Evolutionary conservation across 2,888 invertebrate genomes (phyloP).

Genomic region (Therioaphis trifolii): DNA sequence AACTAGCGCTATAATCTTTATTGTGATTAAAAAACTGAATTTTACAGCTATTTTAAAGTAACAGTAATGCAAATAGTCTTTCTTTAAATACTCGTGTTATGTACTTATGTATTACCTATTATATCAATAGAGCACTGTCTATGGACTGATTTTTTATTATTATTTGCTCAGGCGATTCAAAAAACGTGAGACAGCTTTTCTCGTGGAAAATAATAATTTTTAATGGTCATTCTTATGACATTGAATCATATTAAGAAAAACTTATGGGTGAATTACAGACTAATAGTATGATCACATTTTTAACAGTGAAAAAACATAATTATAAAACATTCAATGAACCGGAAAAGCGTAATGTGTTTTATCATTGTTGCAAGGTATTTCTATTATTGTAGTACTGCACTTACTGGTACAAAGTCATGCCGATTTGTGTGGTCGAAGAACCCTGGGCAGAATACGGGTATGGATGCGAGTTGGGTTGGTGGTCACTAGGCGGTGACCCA

Average conservation of each 20-base stretch:
- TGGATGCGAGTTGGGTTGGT: constrained; percentile 68
- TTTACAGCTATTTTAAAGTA: neutral
- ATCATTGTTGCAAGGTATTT: neutral
- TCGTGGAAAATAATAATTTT: neutral
- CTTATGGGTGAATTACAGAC: neutral
- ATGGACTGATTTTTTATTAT: neutral
- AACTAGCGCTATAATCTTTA: neutral
- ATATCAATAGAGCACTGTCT: neutral
- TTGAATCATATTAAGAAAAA: neutral
- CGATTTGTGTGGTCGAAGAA: constrained; percentile 61
- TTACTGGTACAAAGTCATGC: constrained; percentile 66
- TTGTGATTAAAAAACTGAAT: constrained; percentile 3
- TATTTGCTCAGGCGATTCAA: neutral
- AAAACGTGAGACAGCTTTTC: neutral
- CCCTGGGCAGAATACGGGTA: constrained; percentile 50
- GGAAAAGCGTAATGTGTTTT: neutral
- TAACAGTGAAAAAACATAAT: constrained; percentile 31
- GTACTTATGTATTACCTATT: no score
- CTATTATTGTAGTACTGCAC: constrained; percentile 61
- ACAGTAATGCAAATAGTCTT: constrained; percentile 10
- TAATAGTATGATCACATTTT: neutral
- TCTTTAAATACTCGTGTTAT: constrained; percentile 9
- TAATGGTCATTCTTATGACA: constrained; percentile 25
- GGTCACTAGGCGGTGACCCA: constrained; percentile 70
- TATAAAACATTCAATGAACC: constrained; percentile 3